Percentiles rank a stretch among this genome's conserved stretches.
These are phyloP conservation scores for Archaeoteleia sp. DNA, from an alignment of 2,888 invertebrate species.

Conservation along the genomic window DNA sequence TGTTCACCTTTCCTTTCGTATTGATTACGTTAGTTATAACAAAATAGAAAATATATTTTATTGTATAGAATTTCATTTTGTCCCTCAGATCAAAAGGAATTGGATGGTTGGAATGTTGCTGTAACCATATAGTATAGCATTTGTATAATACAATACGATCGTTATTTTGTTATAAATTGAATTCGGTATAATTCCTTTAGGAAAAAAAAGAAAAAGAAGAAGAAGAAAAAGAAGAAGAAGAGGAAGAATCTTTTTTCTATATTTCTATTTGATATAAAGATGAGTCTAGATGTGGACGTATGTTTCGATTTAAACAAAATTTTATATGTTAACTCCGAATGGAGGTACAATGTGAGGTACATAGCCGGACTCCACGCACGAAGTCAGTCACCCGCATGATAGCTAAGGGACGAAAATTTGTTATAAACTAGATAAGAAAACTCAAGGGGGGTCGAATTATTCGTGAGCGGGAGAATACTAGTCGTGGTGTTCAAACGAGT, in stretches of 20 bases:
- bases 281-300: neutral
- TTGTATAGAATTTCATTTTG: slow-evolving; percentile 30
- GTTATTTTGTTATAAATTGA: too few relatives aligned
- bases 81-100: too few relatives aligned
- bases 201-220: neutral
- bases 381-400: slow-evolving; percentile 16
- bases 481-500: slow-evolving; percentile 66
- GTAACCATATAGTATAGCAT: too few relatives aligned
- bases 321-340: slow-evolving; percentile 1
- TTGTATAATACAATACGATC: slow-evolving; percentile 43
- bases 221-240: neutral
- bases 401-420: slow-evolving; percentile 27
- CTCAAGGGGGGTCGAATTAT: slow-evolving; percentile 29
- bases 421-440: slow-evolving; percentile 38
- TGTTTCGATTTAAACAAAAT: too few relatives aligned
- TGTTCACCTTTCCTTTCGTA: slow-evolving; percentile 32
- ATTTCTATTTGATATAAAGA: neutral
- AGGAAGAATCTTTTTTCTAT: neutral
- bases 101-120: too few relatives aligned
- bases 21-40: too few relatives aligned
- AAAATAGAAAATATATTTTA: too few relatives aligned
- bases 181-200: neutral
- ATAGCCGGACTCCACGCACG: too few relatives aligned
- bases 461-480: slow-evolving; percentile 47
- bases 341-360: slow-evolving; percentile 1